Conservation (phyloP, 1,140 invertebrate genomes). For the Glossosoma conforme region DNA sequence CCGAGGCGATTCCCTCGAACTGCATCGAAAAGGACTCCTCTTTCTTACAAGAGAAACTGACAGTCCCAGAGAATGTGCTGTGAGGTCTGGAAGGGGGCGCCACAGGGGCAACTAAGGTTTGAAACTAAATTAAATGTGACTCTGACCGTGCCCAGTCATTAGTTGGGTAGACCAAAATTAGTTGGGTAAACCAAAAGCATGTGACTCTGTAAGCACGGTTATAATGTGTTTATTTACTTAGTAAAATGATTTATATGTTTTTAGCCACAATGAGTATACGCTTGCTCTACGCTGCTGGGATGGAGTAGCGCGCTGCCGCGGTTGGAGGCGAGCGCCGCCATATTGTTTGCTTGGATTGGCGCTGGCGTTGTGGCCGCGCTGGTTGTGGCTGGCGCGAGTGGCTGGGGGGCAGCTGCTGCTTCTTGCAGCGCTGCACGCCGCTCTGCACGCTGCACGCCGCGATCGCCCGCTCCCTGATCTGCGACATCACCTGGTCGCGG, state of each 20-base stretch:
- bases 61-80: too few species aligned
- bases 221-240: too few species aligned
- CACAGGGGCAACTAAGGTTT: too few species aligned
- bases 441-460: not conserved
- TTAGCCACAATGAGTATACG: constrained; percentile 24
- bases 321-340: constrained; percentile 13
- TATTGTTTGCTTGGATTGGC: constrained; percentile 15
- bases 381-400: constrained; percentile 22
- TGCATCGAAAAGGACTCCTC: too few species aligned
- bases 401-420: constrained; percentile 18
- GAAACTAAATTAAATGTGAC: too few species aligned
- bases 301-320: constrained; percentile 15
- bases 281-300: constrained; percentile 23
- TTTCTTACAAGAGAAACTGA: too few species aligned
- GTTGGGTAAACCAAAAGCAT: too few species aligned
- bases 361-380: constrained; percentile 19
- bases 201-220: too few species aligned
- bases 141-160: too few species aligned
- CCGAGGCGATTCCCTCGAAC: too few species aligned
- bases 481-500: constrained; percentile 25
- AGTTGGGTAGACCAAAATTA: too few species aligned
- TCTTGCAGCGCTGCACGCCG: constrained; percentile 14
- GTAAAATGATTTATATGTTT: not conserved
- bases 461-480: constrained; percentile 19
- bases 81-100: too few species aligned